These are phyloP conservation scores for Vollenhovia emeryi DNA, from an alignment of 1,140 invertebrate genomes.

Conservation along the genomic window DNA sequence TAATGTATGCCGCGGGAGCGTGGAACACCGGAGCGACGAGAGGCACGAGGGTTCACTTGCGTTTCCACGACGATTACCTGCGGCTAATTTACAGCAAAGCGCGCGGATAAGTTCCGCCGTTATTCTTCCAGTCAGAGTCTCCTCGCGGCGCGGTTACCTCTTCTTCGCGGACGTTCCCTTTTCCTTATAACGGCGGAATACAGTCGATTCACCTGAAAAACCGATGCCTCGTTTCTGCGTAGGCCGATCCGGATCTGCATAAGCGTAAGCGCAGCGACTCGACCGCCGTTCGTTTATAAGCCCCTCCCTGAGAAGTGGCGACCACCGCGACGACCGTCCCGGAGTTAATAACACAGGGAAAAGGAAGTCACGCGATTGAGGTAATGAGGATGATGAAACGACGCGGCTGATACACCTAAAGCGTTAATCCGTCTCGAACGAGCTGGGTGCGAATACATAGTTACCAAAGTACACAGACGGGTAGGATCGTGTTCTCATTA, in stretches of 20 bases:
- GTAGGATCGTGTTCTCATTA: conserved; percentile 8
- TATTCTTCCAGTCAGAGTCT: conserved; percentile 64
- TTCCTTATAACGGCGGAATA: conserved; percentile 57
- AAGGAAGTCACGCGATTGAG: conserved; percentile 31
- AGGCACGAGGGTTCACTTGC: conserved; percentile 30
- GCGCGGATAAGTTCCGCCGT: conserved; percentile 72
- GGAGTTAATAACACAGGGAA: conserved; percentile 41
- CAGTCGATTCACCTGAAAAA: conserved; percentile 64
- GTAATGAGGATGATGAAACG: conserved; percentile 27
- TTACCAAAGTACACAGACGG: not conserved
- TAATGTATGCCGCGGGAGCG: not conserved
- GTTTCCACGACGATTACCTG: conserved; percentile 72
- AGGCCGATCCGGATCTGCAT: conserved; percentile 69
- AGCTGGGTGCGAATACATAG: not conserved
- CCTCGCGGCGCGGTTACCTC: conserved; percentile 22
- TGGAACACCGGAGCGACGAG: not conserved
- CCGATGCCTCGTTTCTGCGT: conserved; percentile 57
- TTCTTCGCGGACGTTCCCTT: conserved; percentile 19
- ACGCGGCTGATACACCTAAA: conserved; percentile 18
- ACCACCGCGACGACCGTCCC: conserved; percentile 60
- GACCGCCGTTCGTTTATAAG: conserved; percentile 10
- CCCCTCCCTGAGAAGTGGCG: conserved; percentile 31
- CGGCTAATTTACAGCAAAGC: conserved; percentile 73
- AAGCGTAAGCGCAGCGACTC: conserved; percentile 23
- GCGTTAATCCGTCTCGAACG: not conserved